Conservation (phyloP, 2,797 vertebrate species). For the Gadopsis bispinosus region DNA sequence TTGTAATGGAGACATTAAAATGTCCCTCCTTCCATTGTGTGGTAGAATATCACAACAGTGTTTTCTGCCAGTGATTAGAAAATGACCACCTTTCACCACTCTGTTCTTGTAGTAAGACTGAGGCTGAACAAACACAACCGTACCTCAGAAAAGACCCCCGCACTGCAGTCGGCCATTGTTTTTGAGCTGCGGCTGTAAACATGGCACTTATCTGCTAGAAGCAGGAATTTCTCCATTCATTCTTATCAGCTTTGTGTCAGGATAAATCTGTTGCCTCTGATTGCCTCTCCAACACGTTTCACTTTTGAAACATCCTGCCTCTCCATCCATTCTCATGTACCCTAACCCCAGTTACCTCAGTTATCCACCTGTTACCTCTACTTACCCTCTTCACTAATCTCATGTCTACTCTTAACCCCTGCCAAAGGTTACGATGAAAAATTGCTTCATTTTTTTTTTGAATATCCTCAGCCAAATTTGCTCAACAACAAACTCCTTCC, state of each 20-base stretch:
- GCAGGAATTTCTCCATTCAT: slow-evolving; percentile 40
- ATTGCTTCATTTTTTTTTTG: background rate
- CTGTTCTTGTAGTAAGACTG: background rate
- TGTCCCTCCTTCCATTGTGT: background rate
- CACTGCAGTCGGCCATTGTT: slow-evolving; percentile 35
- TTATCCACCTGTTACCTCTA: background rate
- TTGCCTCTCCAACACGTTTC: background rate
- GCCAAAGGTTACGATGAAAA: background rate
- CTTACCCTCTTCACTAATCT: background rate
- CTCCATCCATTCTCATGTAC: background rate
- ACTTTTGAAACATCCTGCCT: slow-evolving; percentile 11
- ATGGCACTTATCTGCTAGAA: slow-evolving; percentile 44
- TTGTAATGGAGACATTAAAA: background rate
- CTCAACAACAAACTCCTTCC: background rate
- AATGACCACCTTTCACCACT: background rate
- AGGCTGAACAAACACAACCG: slow-evolving; percentile 25
- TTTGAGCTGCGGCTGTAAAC: slow-evolving; percentile 14
- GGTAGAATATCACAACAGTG: background rate
- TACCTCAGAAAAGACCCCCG: background rate
- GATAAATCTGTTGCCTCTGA: background rate
- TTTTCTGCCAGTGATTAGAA: slow-evolving; percentile 28
- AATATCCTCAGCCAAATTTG: background rate
- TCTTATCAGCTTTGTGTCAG: slow-evolving; percentile 36
- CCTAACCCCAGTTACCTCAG: background rate
- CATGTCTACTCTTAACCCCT: too few relatives aligned